Evolutionary conservation across 2,113 vertebrate genomes (phyloP), one percentile per base, ranked within the genome.

Genomic region (Otis tarda): DNA sequence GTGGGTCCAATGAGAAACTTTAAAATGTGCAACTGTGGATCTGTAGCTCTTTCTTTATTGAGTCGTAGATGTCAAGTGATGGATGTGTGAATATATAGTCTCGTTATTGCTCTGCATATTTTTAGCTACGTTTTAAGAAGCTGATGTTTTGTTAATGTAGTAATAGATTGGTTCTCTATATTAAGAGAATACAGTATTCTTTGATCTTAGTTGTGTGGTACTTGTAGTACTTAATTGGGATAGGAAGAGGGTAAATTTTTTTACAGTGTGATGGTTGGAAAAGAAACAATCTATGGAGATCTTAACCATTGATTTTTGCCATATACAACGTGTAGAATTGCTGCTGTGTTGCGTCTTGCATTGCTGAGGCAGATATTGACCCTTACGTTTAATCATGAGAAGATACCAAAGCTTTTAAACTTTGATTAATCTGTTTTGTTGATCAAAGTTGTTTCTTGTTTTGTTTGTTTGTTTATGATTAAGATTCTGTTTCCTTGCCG

Each of bases 111-210:
- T 92, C 37, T 83, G 64, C 23, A 4, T 77, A 68, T 88, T 89
- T 91, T 93, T 84, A 89, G 64, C 77, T 88, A 31, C 1, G 3
- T 82, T 88, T 90, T 82, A 87, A 80, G 64, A 90, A 90, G 69
- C 45, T 78, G 69, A 57, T 84, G 61, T 91, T 94, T 95, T 93
- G 86, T 91, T 83, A 63, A 49, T 49, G 65, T 61, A 79, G 41
- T 68, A 65, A 11, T 84, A 82, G 76, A 61, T 90, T 14, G 3
- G n/a, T 71, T 89, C 53, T 83, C 69, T 90, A 45, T 83, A 57
- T 84, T 87, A 87, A 87, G 80, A 82, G 35, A 71, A 53, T 57
- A 43, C 41, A 45, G 35, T 60, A n/a, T 79, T 76, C 70, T 95
- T 95, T 94, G 70, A 77, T 93, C 73, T 69, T 83, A 65, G 79